Conservation (phyloP, 2,797 vertebrate species). For the Emydoidea blandingii region DNA sequence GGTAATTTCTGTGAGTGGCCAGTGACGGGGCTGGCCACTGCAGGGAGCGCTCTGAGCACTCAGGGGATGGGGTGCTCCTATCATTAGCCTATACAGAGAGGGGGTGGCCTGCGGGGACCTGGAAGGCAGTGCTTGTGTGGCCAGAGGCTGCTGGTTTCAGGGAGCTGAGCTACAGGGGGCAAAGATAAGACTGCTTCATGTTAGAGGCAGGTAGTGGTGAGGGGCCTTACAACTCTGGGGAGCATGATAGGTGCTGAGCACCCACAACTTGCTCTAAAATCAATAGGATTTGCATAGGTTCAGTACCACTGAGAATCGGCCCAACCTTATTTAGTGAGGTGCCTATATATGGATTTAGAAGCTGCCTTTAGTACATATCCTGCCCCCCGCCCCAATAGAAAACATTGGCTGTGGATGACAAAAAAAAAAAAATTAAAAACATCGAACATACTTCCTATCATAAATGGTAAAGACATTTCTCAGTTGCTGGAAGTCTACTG, state of each 20-base stretch:
- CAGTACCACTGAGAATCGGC: background rate
- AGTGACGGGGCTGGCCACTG: background rate
- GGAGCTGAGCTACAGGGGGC: too few relatives aligned
- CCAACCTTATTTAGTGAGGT: background rate
- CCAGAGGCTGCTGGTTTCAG: too few relatives aligned
- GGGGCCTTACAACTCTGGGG: too few relatives aligned
- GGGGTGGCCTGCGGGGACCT: too few relatives aligned
- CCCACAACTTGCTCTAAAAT: background rate
- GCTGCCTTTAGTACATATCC: background rate
- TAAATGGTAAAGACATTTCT: background rate
- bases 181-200: too few relatives aligned
- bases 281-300: background rate
- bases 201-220: too few relatives aligned
- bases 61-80: background rate
- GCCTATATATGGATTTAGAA: background rate
- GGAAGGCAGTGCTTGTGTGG: too few relatives aligned
- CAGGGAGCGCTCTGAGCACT: background rate
- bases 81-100: background rate
- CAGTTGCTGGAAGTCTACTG: background rate
- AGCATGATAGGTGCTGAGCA: background rate
- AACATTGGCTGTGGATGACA: background rate
- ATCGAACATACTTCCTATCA: background rate
- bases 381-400: background rate
- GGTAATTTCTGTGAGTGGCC: background rate
- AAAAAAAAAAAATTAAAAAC: too few relatives aligned